Evolutionary conservation across 53 echinoderm and acorn worm species (phyloP).

Genomic region (Stichopus horrens): DNA sequence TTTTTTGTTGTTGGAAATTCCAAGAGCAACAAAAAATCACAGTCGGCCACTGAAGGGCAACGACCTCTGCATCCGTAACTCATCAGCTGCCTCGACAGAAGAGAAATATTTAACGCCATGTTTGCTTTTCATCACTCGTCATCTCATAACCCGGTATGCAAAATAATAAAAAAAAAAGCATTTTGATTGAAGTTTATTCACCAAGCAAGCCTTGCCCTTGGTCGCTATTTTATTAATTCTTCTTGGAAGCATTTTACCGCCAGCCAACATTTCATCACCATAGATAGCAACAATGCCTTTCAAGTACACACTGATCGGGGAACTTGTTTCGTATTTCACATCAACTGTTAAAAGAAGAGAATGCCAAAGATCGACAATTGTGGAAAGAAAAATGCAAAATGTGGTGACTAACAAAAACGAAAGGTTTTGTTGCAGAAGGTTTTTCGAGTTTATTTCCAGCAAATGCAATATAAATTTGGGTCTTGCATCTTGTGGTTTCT

Average conservation of each 20-base stretch:
- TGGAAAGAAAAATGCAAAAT: too few species aligned
- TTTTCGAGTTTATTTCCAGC: too few species aligned
- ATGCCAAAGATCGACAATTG: too few species aligned
- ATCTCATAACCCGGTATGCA: conserved; percentile 29
- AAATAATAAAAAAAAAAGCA: background rate
- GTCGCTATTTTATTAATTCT: background rate
- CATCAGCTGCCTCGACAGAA: conserved; percentile 12
- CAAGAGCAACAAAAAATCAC: conserved; percentile 98
- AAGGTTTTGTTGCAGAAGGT: too few species aligned
- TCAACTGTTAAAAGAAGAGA: too few species aligned
- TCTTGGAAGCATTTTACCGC: background rate
- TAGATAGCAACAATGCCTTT: background rate
- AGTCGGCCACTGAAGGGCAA: conserved; percentile 93
- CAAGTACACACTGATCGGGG: too few species aligned
- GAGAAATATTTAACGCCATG: conserved; percentile 23
- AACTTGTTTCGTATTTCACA: too few species aligned
- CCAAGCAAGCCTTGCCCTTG: background rate
- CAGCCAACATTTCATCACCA: background rate
- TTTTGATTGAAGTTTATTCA: conserved; percentile 10
- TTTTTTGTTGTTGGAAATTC: conserved; percentile 95
- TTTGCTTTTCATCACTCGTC: conserved; percentile 10
- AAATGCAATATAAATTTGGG: too few species aligned
- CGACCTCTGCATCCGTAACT: conserved; percentile 37
- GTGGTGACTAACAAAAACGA: too few species aligned
- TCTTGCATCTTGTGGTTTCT: too few species aligned